Conservation (phyloP, 2,888 invertebrate genomes). For the Augochlorella aurata region DNA sequence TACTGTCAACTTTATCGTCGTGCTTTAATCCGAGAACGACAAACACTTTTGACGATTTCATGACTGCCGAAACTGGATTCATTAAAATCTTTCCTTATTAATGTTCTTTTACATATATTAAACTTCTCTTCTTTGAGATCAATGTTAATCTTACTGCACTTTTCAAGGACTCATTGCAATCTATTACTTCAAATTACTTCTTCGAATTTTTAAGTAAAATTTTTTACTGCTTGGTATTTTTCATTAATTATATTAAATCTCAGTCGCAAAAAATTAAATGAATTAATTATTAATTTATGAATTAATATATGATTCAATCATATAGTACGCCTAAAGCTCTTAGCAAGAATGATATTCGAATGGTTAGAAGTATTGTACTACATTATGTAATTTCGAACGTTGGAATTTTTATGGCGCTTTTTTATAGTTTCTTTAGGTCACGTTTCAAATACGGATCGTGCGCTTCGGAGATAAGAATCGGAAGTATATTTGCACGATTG, state of each 20-base stretch:
- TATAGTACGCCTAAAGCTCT: background rate
- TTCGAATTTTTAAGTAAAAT: background rate
- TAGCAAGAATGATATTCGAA: background rate
- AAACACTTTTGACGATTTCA: too few species aligned
- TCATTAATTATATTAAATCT: background rate
- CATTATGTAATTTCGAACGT: background rate
- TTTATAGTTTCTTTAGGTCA: background rate
- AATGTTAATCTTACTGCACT: too few species aligned
- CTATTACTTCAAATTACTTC: too few species aligned
- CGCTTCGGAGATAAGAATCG: background rate
- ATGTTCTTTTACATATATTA: too few species aligned
- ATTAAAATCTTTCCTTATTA: too few species aligned
- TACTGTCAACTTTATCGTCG: background rate
- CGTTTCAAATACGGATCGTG: constrained; percentile 4
- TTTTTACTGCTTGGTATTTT: background rate
- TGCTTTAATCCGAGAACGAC: background rate
- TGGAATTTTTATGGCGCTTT: background rate
- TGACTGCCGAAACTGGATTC: too few species aligned
- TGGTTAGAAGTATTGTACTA: background rate
- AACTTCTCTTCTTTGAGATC: too few species aligned
- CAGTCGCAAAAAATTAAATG: too few species aligned
- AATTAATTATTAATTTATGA: background rate
- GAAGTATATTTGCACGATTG: constrained; percentile 7
- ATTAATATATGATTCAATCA: background rate
- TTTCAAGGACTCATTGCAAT: too few species aligned